A percentile compares a stretch with the other conserved stretches of the same genome.
These are phyloP conservation scores for Chlorospingus flavigularis DNA, from an alignment of 2,797 vertebrate genomes.

Conservation along the genomic window DNA sequence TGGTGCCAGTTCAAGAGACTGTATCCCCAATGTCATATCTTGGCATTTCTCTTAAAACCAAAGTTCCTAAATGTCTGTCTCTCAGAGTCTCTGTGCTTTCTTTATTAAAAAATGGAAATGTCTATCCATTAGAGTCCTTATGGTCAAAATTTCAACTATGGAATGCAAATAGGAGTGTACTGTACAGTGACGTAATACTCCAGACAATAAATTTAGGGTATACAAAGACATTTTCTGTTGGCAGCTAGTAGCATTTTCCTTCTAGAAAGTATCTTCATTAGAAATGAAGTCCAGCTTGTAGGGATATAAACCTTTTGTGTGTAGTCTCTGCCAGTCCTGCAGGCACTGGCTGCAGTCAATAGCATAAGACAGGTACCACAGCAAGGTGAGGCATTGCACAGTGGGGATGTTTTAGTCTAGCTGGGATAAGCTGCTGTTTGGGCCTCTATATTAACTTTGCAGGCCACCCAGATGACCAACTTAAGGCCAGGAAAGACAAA, in stretches of 20 bases:
- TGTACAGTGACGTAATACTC: background rate
- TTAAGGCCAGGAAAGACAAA: background rate
- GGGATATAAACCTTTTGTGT: background rate
- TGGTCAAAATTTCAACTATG: background rate
- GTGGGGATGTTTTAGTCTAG: background rate
- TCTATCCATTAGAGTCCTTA: background rate
- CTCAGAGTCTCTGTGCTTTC: background rate
- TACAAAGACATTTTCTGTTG: background rate
- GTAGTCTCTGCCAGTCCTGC: background rate
- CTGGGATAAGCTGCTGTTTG: background rate
- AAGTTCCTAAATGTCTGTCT: background rate
- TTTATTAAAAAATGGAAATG: background rate
- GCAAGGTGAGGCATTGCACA: background rate
- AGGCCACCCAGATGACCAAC: background rate
- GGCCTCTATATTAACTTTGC: background rate
- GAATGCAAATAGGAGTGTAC: background rate
- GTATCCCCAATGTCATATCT: background rate
- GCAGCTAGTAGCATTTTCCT: background rate
- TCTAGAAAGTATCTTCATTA: background rate
- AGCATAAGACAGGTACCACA: fast-evolving
- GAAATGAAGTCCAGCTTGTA: background rate
- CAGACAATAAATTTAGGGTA: background rate
- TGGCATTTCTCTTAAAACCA: slow-evolving; percentile 30
- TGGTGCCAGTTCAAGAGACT: background rate
- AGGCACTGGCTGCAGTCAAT: background rate